Evolutionary conservation across 2,797 vertebrate species (phyloP).

Genomic region (Channallabes apus): DNA sequence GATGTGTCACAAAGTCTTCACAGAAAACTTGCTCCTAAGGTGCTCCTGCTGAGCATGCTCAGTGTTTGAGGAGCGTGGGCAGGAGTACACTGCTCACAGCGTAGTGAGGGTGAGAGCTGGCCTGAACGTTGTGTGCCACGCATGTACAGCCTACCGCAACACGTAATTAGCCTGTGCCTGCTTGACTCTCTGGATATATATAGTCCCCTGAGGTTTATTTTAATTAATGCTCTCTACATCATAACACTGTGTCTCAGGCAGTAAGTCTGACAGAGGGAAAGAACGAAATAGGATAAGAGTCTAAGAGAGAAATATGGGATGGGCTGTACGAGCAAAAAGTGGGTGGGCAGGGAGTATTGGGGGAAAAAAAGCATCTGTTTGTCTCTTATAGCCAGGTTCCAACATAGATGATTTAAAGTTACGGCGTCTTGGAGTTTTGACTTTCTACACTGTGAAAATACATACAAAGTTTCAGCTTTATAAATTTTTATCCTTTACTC

Average conservation of each 20-base stretch:
- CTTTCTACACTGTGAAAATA: not conserved
- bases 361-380: constrained; percentile 13
- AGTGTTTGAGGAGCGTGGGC: constrained; percentile 26
- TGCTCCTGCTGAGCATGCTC: constrained; percentile 46
- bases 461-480: not conserved
- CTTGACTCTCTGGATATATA: constrained; percentile 43
- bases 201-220: constrained; percentile 45
- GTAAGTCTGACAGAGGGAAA: constrained; percentile 14
- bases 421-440: not conserved
- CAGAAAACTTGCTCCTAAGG: constrained; percentile 20
- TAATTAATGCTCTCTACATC: constrained; percentile 43
- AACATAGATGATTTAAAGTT: not conserved
- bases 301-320: constrained; percentile 20
- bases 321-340: constrained; percentile 22
- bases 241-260: constrained; percentile 29
- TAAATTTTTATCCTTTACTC: not conserved
- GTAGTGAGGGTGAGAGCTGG: constrained; percentile 5
- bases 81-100: constrained; percentile 19
- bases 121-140: constrained; percentile 32
- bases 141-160: constrained; percentile 42
- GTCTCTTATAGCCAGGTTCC: not conserved
- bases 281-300: not conserved
- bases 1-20: constrained; percentile 4
- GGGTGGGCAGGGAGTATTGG: not conserved
- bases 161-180: constrained; percentile 49